phyloP scores from a whole-genome alignment of 2,113 vertebrate species.

The Caretta caretta region DNA sequence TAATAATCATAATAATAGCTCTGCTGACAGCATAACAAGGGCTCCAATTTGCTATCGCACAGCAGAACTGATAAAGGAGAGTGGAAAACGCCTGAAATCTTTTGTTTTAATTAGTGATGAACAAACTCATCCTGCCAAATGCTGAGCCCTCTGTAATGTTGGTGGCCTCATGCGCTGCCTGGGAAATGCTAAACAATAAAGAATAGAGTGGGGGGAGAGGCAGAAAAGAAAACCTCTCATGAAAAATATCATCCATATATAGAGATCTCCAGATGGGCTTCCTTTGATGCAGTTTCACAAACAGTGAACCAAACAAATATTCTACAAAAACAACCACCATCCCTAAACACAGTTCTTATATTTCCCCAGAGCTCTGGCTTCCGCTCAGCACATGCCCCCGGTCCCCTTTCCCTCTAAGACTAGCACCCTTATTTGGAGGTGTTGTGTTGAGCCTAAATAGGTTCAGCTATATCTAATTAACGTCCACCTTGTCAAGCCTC shows the following conservation, averaged over 20 bases:
- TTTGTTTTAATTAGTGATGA: conserved; percentile 75
- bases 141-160: conserved; percentile 55
- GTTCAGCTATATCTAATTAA: not conserved
- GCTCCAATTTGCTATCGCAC: conserved; percentile 56
- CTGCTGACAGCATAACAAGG: conserved; percentile 73
- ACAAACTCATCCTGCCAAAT: conserved; percentile 67
- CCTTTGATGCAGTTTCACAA: conserved; percentile 50
- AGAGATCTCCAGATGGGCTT: conserved; percentile 42
- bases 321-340: not conserved
- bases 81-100: conserved; percentile 66
- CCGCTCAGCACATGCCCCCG: not conserved
- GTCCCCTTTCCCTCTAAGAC: not conserved
- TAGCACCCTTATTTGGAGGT: not conserved
- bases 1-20: conserved; percentile 73
- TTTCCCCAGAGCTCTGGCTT: not conserved
- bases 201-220: conserved; percentile 13
- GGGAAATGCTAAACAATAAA: conserved; percentile 40
- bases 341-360: not conserved
- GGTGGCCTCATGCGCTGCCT: conserved; percentile 51
- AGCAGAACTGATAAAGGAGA: conserved; percentile 70
- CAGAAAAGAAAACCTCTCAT: conserved; percentile 24
- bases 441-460: not conserved
- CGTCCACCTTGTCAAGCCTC: not conserved
- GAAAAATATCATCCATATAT: conserved; percentile 34
- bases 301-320: not conserved